Conservation (phyloP, 2,797 vertebrate species). For the Danio choprae region DNA sequence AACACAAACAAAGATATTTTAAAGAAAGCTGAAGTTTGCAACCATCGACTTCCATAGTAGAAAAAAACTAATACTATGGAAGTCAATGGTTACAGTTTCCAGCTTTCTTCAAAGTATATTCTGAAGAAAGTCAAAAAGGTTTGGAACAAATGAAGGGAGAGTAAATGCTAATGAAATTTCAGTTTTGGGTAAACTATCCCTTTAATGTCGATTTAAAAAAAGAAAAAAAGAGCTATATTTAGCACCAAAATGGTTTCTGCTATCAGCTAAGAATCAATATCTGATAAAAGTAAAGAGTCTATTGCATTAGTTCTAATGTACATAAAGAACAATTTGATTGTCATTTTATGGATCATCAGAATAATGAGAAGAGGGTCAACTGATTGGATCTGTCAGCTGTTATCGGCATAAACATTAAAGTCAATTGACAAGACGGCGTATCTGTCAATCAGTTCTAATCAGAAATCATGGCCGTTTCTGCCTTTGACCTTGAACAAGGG, state of each 20-base stretch:
- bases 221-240: neutral
- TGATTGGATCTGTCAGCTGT: neutral
- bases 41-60: too few species aligned
- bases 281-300: neutral
- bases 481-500: neutral
- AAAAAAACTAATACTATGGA: too few species aligned
- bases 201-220: too few species aligned
- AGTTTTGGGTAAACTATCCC: too few species aligned
- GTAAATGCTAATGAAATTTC: too few species aligned
- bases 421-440: neutral
- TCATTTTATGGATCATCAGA: neutral
- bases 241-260: neutral
- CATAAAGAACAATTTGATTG: neutral
- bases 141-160: too few species aligned
- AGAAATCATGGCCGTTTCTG: constrained; percentile 13
- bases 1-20: too few species aligned
- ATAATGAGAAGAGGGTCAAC: neutral
- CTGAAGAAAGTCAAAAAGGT: too few species aligned
- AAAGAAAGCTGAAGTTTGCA: too few species aligned
- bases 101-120: too few species aligned
- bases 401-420: constrained; percentile 28
- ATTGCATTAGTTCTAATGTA: neutral
- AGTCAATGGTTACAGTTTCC: too few species aligned
- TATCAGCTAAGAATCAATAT: neutral
- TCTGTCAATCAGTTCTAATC: constrained; percentile 31